Evolutionary conservation across 1,140 invertebrate genomes (phyloP).

Genomic region (honey bee (Apis mellifera)): Amel_HAv3.1 CM009940.2:1781001-1781500

Average conservation of each 20-base stretch:
- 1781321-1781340: too few relatives aligned
- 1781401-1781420: too few relatives aligned
- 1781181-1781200: slow-evolving; percentile 55
- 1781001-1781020: slow-evolving; percentile 61
- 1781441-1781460: too few relatives aligned
- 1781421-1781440: too few relatives aligned
- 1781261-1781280: background rate
- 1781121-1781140: slow-evolving; percentile 70
- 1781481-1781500: too few relatives aligned
- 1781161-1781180: slow-evolving; percentile 68
- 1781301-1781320: too few relatives aligned
- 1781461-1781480: too few relatives aligned
- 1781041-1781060: slow-evolving; percentile 14
- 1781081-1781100: slow-evolving; percentile 51
- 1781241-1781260: background rate
- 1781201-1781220: slow-evolving; percentile 14
- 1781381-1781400: too few relatives aligned
- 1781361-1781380: too few relatives aligned
- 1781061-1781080: slow-evolving; percentile 26
- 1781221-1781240: slow-evolving; percentile 55
- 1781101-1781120: slow-evolving; percentile 65
- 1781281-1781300: too few relatives aligned
- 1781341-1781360: too few relatives aligned
- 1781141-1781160: slow-evolving; percentile 63
- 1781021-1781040: slow-evolving; percentile 52